Evolutionary conservation across 1,140 invertebrate genomes (phyloP), one percentile per base, ranked within the genome.

Genomic region (Drosophila simulans): DNA sequence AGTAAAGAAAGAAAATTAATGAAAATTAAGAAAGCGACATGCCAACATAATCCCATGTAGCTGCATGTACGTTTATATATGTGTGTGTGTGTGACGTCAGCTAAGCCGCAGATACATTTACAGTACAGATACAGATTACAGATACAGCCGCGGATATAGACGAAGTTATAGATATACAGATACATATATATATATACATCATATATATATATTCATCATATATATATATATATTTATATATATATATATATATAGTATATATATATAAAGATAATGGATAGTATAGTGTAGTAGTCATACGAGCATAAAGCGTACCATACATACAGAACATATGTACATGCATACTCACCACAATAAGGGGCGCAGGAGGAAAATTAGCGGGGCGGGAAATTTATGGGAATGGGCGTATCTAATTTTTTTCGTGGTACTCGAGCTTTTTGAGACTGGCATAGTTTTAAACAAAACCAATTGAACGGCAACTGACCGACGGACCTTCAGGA

Each of bases 381-480:
- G 45, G 20, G 45, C 22, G 13, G 45, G 46, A 10, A 22, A 37
- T 55, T 39, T 10, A 39, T 4, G 13, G 37, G 13, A 39, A 39
- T 4, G 12, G 37, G 37, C 37, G 37, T 39, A 39, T 39, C 37
- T 4, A 40, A 59, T 64, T 80, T 78, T 86, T 76, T 82, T 84
- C 72, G 76, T 90, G 90, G 90, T 91, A 91, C 90, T 91, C 90
- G 90, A 91, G 90, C 90, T 91, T 91, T 91, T 91, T 91, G 90
- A 91, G 90, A 91, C 90, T 91, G 90, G 90, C 82, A 83, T 91
- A 91, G 90, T 86, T 91, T 89, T 91, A 91, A 88, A 88, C 76
- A 46, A 46, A 31, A 42, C 27, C 43, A 12, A 60, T 39, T 31
- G 35, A 17, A 68, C 27, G 22, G 15, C 60, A 13, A 70, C 15